Percentiles rank a stretch among this genome's conserved stretches.
Conservation (phyloP, 2,113 vertebrate species). For the Rhinoptilus africanus region DNA sequence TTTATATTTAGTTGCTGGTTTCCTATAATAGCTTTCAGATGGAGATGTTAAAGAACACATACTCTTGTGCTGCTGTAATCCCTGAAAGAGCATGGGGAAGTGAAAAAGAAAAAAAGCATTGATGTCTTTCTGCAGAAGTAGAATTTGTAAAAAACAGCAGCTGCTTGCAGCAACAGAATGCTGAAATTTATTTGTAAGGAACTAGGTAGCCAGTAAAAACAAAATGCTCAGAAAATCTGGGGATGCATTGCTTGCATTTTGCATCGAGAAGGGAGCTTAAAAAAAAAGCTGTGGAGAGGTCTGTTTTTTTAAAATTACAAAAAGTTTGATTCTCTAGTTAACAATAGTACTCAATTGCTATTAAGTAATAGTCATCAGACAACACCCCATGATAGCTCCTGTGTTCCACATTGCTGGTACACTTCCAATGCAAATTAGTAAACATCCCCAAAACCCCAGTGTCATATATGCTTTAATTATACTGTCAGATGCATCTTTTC, state of each 20-base stretch:
- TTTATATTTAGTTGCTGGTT: slow-evolving; percentile 58
- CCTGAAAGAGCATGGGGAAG: background rate
- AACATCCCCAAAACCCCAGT: background rate
- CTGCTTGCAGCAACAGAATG: background rate
- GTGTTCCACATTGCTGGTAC: background rate
- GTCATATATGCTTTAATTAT: background rate
- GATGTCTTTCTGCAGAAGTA: background rate
- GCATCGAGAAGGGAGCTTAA: background rate
- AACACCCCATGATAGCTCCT: background rate
- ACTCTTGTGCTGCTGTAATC: slow-evolving; percentile 48
- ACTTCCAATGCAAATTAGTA: background rate
- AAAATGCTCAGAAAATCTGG: background rate
- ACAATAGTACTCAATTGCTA: background rate
- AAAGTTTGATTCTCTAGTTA: background rate
- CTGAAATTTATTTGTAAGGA: background rate
- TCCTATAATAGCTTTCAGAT: slow-evolving; percentile 63
- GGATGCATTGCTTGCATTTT: background rate
- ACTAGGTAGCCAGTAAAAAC: background rate
- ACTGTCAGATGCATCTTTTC: background rate
- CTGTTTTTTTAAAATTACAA: background rate
- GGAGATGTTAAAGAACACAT: slow-evolving; percentile 42
- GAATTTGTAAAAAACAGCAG: background rate
- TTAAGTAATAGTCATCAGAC: background rate
- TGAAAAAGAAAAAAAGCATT: background rate
- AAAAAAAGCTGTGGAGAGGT: background rate